Evolutionary conservation across 2,113 vertebrate genomes (phyloP), one percentile per base, ranked within the genome.

Genomic region (Sceloporus tristichus): DNA sequence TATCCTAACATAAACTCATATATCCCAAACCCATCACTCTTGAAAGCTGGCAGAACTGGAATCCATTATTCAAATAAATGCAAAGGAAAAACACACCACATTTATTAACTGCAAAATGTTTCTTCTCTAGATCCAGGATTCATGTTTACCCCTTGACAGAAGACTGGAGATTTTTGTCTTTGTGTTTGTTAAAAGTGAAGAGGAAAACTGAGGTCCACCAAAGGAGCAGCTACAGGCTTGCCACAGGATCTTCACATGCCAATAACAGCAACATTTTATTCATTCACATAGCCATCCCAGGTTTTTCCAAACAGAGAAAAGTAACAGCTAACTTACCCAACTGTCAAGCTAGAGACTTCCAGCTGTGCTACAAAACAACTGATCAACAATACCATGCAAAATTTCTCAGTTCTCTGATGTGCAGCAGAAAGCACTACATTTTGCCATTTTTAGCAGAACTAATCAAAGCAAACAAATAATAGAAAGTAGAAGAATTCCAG

Each of bases 311-410:
- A 87, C 94, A 88, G 88, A 73, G 88, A 40, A n/a, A 84, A 89
- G 84, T 91, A 86, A 77, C 86, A 95, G 92, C 92, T 92, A 94
- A 89, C n/a, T n/a, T 92, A 78, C 82, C 92, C 88, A 93, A 85
- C 89, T 78, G 76, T 13, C 89, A 40, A 81, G 90, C 9, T 87
- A 88, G 90, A 83, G 16, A 85, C 84, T 59, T 85, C n/a, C 85
- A 92, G 78, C 86, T 87, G 92, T 85, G 90, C 87, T 78, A 90
- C 82, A 78, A 92, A 94, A 85, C 78, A 93, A 82, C 0, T 0
- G 91, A 76, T 85, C 88, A 40, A 74, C 34, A 91, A 65, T 62
- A 62, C 34, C 74, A 89, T 76, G 75, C 85, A 79, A 70, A 71
- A 89, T 53, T 84, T 91, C 85, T 89, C 74, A 53, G 71, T 92